Evolutionary conservation across 1,140 invertebrate species (phyloP).

Genomic region (Solenopsis fugax): DNA sequence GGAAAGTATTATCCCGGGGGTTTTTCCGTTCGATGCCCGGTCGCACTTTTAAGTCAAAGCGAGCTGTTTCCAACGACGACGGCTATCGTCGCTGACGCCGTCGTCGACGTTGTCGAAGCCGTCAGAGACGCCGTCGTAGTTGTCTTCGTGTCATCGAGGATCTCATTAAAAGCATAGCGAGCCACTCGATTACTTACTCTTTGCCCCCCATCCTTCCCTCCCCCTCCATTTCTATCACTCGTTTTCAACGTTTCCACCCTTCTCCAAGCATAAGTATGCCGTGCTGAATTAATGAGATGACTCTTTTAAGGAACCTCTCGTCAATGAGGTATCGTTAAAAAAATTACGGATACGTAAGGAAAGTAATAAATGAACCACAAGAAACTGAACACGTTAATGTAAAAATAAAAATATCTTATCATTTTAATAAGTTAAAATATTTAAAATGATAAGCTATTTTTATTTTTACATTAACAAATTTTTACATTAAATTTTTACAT

Average conservation of each 20-base stretch:
- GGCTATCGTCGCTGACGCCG: constrained; percentile 31
- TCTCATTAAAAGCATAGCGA: constrained; percentile 80
- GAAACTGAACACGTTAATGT: neutral
- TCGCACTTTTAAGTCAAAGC: constrained; percentile 75
- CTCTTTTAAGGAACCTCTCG: constrained; percentile 66
- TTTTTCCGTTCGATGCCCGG: constrained; percentile 74
- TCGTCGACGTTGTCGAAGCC: constrained; percentile 3
- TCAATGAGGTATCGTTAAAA: constrained; percentile 73
- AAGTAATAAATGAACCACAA: neutral
- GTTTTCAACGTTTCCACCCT: constrained; percentile 19
- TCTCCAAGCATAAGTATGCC: constrained; percentile 62
- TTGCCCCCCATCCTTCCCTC: neutral
- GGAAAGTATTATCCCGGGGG: constrained; percentile 74
- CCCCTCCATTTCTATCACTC: constrained; percentile 36
- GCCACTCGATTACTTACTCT: constrained; percentile 76
- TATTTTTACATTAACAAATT: too few species aligned
- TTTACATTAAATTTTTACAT: too few species aligned
- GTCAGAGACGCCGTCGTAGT: constrained; percentile 30
- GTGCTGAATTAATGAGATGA: constrained; percentile 78
- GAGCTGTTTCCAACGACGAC: constrained; percentile 50
- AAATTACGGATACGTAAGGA: constrained; percentile 19
- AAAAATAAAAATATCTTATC: constrained; percentile 9
- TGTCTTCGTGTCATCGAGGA: constrained; percentile 77
- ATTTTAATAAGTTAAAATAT: too few species aligned
- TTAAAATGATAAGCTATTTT: too few species aligned